Evolutionary conservation across 2,113 vertebrate species (phyloP).

Genomic region (Peromyscus californicus): DNA sequence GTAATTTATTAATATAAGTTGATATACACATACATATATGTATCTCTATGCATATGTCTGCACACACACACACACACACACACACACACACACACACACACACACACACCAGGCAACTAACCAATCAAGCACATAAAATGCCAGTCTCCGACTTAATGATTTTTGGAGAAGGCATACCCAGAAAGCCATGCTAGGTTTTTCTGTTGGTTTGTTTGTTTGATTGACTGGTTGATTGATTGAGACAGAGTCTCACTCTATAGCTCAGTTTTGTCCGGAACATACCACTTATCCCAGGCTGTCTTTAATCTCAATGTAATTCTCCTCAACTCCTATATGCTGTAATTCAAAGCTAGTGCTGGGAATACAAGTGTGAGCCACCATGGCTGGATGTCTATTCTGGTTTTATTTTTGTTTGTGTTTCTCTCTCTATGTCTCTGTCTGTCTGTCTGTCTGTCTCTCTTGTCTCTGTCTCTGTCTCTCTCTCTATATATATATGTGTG

Average conservation of each 20-base stretch:
- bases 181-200: neutral
- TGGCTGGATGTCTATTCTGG: neutral
- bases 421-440: neutral
- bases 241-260: neutral
- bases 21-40: neutral
- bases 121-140: neutral
- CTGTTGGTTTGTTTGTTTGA: neutral
- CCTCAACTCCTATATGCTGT: neutral
- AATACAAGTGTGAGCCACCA: neutral
- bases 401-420: too few species aligned
- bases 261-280: neutral
- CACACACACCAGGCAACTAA: neutral
- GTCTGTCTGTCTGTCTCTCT: neutral
- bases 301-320: neutral
- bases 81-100: neutral
- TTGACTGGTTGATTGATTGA: neutral
- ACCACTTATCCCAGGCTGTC: neutral
- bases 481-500: too few species aligned
- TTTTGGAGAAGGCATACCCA: neutral
- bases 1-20: neutral
- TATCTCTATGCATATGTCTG: too few species aligned
- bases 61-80: neutral
- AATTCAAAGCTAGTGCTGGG: neutral
- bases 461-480: neutral
- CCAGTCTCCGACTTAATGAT: neutral